These are phyloP conservation scores for Bergia sp. DNA, from an alignment of 92 coral and sea anemone genomes.

Conservation along the genomic window DNA sequence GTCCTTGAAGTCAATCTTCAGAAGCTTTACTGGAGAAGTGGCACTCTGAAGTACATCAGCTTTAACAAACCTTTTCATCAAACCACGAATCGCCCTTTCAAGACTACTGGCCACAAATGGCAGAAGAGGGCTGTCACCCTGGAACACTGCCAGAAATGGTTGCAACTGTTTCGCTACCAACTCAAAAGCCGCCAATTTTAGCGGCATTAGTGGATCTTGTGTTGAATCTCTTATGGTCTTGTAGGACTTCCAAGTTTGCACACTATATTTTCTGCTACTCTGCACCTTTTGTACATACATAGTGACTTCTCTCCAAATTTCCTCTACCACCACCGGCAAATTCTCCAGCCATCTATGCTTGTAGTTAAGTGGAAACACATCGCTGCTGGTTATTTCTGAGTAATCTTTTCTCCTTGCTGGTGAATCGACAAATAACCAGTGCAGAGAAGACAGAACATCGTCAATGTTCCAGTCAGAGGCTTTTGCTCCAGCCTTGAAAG, in stretches of 20 bases:
- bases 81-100: conserved; percentile 41
- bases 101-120: conserved; percentile 46
- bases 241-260: conserved; percentile 43
- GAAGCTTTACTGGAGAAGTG: conserved; percentile 44
- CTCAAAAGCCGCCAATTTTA: conserved; percentile 44
- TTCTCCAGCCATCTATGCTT: conserved; percentile 66
- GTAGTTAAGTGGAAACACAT: conserved; percentile 62
- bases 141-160: conserved; percentile 50
- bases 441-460: conserved; percentile 44
- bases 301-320: conserved; percentile 53
- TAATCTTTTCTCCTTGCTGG: conserved; percentile 66
- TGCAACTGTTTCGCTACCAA: conserved; percentile 51
- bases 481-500: conserved; percentile 60
- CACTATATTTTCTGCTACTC: conserved; percentile 38
- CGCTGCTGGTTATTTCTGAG: conserved; percentile 49
- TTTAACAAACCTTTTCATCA: conserved; percentile 51
- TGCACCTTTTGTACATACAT: conserved; percentile 55
- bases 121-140: conserved; percentile 42
- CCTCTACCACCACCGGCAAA: conserved; percentile 57
- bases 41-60: conserved; percentile 45
- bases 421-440: conserved; percentile 57
- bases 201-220: conserved; percentile 53
- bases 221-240: conserved; percentile 41
- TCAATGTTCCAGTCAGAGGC: conserved; percentile 58
- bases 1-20: conserved; percentile 50